These are phyloP conservation scores for Setipinna tenuifilis DNA, from an alignment of 2,797 vertebrate species.

Conservation along the genomic window DNA sequence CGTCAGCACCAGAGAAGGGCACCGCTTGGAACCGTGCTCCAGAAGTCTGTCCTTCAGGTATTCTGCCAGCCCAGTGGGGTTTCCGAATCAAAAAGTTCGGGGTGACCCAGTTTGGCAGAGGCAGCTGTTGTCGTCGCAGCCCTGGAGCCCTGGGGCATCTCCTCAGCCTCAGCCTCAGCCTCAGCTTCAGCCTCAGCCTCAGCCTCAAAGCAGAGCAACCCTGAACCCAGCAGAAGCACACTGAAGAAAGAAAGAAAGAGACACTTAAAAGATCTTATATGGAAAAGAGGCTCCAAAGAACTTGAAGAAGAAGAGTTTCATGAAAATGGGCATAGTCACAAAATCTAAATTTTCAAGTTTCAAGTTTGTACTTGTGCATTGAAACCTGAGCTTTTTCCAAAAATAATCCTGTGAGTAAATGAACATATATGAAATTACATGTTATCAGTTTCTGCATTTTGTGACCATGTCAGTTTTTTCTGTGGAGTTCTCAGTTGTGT, in stretches of 20 bases:
- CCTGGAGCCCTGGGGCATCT: too few relatives aligned
- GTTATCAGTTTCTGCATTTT: too few relatives aligned
- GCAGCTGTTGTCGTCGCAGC: neutral
- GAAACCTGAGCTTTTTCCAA: too few relatives aligned
- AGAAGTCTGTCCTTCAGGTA: neutral
- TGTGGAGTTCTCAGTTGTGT: too few relatives aligned
- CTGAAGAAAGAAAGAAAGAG: neutral
- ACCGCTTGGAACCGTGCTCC: neutral
- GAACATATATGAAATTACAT: too few relatives aligned
- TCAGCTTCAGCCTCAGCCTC: neutral
- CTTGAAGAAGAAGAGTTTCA: too few relatives aligned
- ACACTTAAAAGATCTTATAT: neutral
- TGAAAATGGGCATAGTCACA: too few relatives aligned
- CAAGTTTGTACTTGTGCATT: too few relatives aligned
- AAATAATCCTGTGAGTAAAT: too few relatives aligned
- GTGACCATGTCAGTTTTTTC: too few relatives aligned
- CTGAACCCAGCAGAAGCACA: neutral
- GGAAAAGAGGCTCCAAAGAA: neutral
- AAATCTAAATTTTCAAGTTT: too few relatives aligned
- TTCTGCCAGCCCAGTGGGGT: neutral
- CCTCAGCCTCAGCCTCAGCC: neutral
- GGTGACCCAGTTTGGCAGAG: conserved; percentile 14
- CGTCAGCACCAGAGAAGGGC: neutral
- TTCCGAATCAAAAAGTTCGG: neutral
- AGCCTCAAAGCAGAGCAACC: neutral